Percentiles rank a stretch among this genome's conserved stretches.
Evolutionary conservation across 2,797 vertebrate species (phyloP).

Genomic region (Spondyliosoma cantharus): DNA sequence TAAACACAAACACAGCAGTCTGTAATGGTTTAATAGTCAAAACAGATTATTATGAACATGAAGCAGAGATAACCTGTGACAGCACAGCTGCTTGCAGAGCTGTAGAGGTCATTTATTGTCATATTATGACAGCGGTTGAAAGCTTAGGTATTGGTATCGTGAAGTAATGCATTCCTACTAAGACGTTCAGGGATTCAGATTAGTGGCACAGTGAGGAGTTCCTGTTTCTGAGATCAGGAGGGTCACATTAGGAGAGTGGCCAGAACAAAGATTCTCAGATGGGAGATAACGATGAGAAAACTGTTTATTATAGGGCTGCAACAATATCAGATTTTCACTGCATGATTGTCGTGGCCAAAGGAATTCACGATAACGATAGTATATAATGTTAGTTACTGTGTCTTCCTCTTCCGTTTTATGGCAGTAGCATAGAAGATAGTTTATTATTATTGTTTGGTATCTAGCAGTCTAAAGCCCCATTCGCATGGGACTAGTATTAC

Average conservation of each 20-base stretch:
- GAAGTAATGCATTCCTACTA: conserved; percentile 31
- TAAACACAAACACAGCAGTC: conserved; percentile 23
- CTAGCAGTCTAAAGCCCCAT: too few species aligned
- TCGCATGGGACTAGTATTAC: too few species aligned
- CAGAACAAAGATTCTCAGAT: conserved; percentile 6
- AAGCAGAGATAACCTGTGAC: conserved; percentile 14
- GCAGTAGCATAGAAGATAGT: too few species aligned
- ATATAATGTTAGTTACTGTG: too few species aligned
- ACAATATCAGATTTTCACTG: too few species aligned
- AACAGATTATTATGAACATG: conserved; percentile 27
- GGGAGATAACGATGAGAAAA: conserved; percentile 3
- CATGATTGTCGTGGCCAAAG: too few species aligned
- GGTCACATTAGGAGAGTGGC: neutral
- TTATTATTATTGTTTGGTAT: too few species aligned
- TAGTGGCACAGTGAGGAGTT: conserved; percentile 1
- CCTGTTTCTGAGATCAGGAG: neutral
- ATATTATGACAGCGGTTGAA: conserved; percentile 14
- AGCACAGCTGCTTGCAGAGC: conserved; percentile 34
- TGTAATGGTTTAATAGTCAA: conserved; percentile 38
- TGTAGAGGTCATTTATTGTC: conserved; percentile 14
- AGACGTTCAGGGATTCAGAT: neutral
- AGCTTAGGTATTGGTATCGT: conserved; percentile 21
- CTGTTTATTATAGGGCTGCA: too few species aligned
- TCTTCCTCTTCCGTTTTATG: too few species aligned
- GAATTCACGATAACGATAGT: too few species aligned